Percentiles rank a stretch among this genome's conserved stretches.
These are phyloP conservation scores for Conger conger DNA, from an alignment of 2,113 vertebrate species.

Conservation along the genomic window DNA sequence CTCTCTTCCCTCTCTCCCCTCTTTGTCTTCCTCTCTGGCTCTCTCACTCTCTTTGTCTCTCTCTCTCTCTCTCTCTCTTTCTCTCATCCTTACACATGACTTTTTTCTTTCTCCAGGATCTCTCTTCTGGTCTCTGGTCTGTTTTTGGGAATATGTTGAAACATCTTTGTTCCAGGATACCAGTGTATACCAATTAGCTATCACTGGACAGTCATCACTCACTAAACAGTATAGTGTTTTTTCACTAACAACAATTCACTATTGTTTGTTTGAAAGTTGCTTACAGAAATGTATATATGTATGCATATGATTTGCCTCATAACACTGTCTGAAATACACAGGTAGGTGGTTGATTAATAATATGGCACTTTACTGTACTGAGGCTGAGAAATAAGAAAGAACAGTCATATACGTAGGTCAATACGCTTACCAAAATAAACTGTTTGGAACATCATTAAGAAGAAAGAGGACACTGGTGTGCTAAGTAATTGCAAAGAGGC, in stretches of 20 bases:
- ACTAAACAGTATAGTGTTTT: no score
- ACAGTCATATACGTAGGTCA: no score
- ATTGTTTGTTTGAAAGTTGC: neutral
- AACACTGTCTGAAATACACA: neutral
- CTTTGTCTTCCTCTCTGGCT: neutral
- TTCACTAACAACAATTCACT: no score
- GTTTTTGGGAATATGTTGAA: neutral
- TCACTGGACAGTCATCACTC: neutral
- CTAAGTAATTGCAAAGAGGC: no score
- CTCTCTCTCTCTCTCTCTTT: neutral
- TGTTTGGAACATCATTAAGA: no score
- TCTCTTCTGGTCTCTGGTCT: neutral
- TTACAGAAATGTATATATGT: neutral
- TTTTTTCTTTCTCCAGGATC: no score
- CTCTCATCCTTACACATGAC: no score
- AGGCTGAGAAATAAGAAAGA: no score
- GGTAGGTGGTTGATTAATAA: no score
- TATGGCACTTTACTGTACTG: no score
- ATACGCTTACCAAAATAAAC: no score
- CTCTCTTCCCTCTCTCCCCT: neutral
- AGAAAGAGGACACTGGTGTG: no score
- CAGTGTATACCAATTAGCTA: neutral
- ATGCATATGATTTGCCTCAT: neutral
- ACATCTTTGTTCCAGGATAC: neutral
- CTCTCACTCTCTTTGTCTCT: neutral